Base-by-base conservation (phyloP, 2,797 vertebrate species). In the Nannoperca australis region DNA sequence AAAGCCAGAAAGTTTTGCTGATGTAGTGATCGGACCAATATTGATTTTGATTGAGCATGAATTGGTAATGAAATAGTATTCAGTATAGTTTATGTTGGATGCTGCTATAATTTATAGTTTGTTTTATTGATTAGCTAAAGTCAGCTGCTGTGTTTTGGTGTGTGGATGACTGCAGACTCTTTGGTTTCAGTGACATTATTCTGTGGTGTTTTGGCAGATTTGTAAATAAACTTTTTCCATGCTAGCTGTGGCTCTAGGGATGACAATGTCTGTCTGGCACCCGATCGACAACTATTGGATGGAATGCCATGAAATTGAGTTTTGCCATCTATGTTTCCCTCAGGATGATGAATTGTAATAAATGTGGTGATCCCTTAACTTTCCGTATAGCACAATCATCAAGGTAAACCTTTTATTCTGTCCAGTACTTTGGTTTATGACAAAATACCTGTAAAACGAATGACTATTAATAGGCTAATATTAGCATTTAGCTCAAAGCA, bases 101-200 rank as follows among this genome's bases (percentile, higher is more conserved):
- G 15, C 32, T 70, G 30, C 44, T 38, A 17, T 53, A 32, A 67
- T 30, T 17, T 73, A n/a, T n/a, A 34, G 20, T 58, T 70, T 55
- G 30, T 50, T 47, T 73, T 58, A 4, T 4, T 47, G 38, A 40
- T 59, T 30, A 12, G 32, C 24, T 54, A 8, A 49, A 65, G 42
- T 42, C 12, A 24, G 17, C 13, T 24, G 0, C 30, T 50, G 15
- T 20, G 11, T 49, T 49, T 62, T 20, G 24, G 5, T 40, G 40
- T 54, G 18, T 62, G 5, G 17, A 24, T 67, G 58, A 7, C 7
- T 54, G 11, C 18, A 45, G 65, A 11, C 10, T 50, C 15, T 34
- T 13, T 56, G 8, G 14, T 24, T 49, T 50, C 1, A 38, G 1
- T 51, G 3, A 51, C 38, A 51, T 42, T 36, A 54, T 60, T 70